phyloP scores from a whole-genome alignment of 1,140 invertebrate species.

The Macrotrachela quadricornifera region DNA sequence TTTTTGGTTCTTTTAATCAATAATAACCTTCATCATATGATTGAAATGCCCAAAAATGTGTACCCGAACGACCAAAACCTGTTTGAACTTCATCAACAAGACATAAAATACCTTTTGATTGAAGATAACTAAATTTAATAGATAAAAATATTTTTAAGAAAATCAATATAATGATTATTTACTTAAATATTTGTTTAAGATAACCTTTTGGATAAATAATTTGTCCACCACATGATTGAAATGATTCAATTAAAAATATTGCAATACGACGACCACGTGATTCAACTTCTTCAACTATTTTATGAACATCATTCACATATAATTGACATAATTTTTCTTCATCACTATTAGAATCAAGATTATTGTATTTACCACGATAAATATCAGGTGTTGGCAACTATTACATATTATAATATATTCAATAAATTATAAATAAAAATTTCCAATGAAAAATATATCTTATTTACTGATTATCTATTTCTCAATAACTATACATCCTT shows the following conservation, averaged over 20 bases:
- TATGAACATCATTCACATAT: constrained; percentile 65
- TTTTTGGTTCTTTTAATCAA: not conserved
- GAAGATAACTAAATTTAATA: constrained; percentile 1
- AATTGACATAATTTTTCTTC: constrained; percentile 48
- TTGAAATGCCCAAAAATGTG: constrained; percentile 89
- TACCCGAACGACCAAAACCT: constrained; percentile 79
- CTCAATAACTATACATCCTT: no score
- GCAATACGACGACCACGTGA: constrained; percentile 42
- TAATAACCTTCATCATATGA: constrained; percentile 40
- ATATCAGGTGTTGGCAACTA: constrained; percentile 53
- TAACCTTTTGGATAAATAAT: constrained; percentile 73
- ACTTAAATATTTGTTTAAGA: constrained; percentile 58
- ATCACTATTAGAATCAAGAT: constrained; percentile 40
- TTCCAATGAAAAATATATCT: no score
- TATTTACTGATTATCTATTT: no score
- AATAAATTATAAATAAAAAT: no score
- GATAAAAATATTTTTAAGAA: not conserved
- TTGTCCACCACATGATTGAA: constrained; percentile 91
- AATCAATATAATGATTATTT: constrained; percentile 20
- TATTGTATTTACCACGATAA: constrained; percentile 56
- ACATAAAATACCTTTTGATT: constrained; percentile 8
- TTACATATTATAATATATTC: no score
- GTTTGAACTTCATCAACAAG: constrained; percentile 80
- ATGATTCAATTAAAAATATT: constrained; percentile 76
- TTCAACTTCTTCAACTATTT: constrained; percentile 42